Base-by-base conservation (phyloP, 2,113 vertebrate genomes). In the Zeus faber region DNA sequence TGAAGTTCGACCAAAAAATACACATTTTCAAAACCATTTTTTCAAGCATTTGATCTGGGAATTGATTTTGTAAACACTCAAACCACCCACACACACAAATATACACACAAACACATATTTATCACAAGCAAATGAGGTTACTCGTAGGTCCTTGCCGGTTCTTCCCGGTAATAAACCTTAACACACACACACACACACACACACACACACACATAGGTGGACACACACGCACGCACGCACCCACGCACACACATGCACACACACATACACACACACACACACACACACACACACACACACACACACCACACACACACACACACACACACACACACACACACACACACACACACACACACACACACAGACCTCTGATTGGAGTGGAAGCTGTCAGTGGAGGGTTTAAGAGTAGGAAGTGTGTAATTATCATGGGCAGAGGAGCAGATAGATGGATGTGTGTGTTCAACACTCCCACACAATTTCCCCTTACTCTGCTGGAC, bases 381-480 rank as follows among this genome's bases (percentile, higher is more conserved):
- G 67, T 62, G 56, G 60, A 74, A 62, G 59, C 67, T 76, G 62
- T 76, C 59, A 21, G 62, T 44, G 59, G 73, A 54, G 44, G 69
- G 55, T 65, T 81, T 74, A 66, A 65, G 67, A 76, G 65, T 77
- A 81, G 77, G 81, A 84, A 82, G 71, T 82, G 71, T 72, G 74
- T 77, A 73, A 86, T 83, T 81, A 81, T 64, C 66, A 29, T 47
- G 54, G 78, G 74, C 71, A 72, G 72, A 76, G 73, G 69, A 57
- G 60, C 61, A 77, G 62, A 80, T 76, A 76, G 69, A 81, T 81
- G 77, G 64, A 82, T 77, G 77, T 80, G 74, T 81, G 74, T 80
- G 76, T 79, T 79, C 74, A 81, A 86, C 70, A 80, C 74, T 80
- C 77, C 80, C 76, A 70, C 81, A 80, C 73, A 78, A 83, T 81